Conservation (phyloP, 92 coral and sea anemone species). For the Muricea muricata region DNA sequence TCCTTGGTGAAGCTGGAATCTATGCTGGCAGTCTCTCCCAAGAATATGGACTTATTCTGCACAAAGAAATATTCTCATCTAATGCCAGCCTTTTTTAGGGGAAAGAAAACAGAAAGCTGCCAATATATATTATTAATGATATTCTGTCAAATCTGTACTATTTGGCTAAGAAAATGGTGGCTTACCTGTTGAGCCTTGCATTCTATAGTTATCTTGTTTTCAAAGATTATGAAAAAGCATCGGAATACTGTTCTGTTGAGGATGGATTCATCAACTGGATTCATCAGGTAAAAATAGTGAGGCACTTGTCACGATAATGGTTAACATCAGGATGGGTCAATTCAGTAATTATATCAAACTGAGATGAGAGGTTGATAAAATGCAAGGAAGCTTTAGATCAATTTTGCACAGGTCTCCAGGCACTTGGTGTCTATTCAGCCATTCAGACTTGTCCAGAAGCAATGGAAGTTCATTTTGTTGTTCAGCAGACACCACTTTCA, state of each 20-base stretch:
- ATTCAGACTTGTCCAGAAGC: slow-evolving; percentile 4
- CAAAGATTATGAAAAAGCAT: slow-evolving; percentile 50
- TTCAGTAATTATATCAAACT: background rate
- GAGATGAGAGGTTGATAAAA: slow-evolving; percentile 9
- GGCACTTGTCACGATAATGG: background rate
- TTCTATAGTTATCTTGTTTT: slow-evolving; percentile 55
- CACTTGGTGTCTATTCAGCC: slow-evolving; percentile 37
- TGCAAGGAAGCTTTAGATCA: slow-evolving; percentile 19
- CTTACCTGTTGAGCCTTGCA: slow-evolving; percentile 58
- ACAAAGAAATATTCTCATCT: slow-evolving; percentile 51
- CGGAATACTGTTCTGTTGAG: slow-evolving; percentile 49
- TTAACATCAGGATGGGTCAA: background rate
- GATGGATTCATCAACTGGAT: slow-evolving; percentile 59
- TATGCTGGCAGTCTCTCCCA: slow-evolving; percentile 65
- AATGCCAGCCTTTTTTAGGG: slow-evolving; percentile 69
- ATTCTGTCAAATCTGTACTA: slow-evolving; percentile 59
- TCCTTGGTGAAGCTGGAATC: slow-evolving; percentile 65
- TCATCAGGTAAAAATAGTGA: slow-evolving; percentile 44
- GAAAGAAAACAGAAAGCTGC: slow-evolving; percentile 55
- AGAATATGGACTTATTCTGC: slow-evolving; percentile 62
- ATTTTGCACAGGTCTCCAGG: slow-evolving; percentile 14
- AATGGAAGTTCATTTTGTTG: slow-evolving; percentile 10
- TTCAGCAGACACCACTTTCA: slow-evolving; percentile 27
- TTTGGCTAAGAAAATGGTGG: slow-evolving; percentile 63
- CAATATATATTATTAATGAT: slow-evolving; percentile 55